Evolutionary conservation across 2,888 invertebrate genomes (phyloP).

Genomic region (Parnassius smintheus): DNA sequence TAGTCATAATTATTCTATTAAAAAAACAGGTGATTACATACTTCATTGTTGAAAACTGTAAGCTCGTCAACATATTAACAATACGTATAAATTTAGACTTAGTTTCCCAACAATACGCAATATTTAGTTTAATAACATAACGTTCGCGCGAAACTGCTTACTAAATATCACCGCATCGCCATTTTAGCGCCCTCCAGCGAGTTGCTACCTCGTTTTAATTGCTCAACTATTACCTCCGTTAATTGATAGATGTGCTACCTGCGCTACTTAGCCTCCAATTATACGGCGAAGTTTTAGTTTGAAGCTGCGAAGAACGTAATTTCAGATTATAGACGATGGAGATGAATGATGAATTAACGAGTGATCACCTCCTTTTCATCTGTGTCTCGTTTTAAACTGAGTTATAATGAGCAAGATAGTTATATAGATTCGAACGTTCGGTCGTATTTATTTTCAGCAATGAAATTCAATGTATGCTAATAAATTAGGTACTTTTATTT

Average conservation of each 20-base stretch:
- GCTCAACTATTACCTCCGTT: conserved; percentile 36
- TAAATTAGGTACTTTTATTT: too few relatives aligned
- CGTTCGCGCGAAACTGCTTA: background rate
- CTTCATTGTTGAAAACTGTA: too few relatives aligned
- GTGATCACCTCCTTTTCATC: conserved; percentile 15
- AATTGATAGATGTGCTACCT: conserved; percentile 42
- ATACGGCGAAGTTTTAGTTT: conserved; percentile 12
- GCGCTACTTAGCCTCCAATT: conserved; percentile 24
- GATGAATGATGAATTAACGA: conserved; percentile 2
- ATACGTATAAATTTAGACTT: too few relatives aligned
- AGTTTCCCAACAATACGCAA: too few relatives aligned
- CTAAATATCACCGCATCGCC: conserved; percentile 4
- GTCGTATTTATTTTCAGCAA: background rate
- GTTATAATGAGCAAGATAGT: too few relatives aligned
- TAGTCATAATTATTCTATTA: too few relatives aligned
- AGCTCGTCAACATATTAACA: too few relatives aligned
- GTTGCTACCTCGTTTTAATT: conserved; percentile 40
- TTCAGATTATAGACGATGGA: conserved; percentile 13
- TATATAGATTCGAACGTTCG: too few relatives aligned
- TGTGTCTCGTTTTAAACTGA: background rate
- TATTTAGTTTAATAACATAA: too few relatives aligned
- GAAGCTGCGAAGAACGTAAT: background rate
- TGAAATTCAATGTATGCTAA: too few relatives aligned
- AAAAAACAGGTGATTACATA: too few relatives aligned
- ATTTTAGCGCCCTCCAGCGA: conserved; percentile 28